Evolutionary conservation across 2,797 vertebrate genomes (phyloP), one percentile per base, ranked within the genome.

Genomic region (Glossophaga mutica): DNA sequence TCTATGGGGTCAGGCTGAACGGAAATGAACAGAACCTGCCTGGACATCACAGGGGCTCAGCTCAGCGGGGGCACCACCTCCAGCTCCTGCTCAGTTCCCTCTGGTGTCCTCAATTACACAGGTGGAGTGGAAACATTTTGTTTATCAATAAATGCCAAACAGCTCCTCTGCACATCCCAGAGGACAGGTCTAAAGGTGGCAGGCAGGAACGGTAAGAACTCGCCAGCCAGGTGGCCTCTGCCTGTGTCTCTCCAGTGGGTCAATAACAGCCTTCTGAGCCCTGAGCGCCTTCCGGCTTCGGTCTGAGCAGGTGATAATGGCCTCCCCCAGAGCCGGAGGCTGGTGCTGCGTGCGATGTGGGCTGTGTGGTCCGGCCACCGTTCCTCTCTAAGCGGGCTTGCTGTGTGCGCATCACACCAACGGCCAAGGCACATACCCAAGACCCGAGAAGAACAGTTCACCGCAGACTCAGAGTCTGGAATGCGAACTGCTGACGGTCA

Each of bases 141-240:
- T 78, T 92, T 34, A 88, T 92, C 71, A 82, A 83, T 83, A 62
- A 88, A 90, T 88, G 68, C 11, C 59, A 74, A 92, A 65, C 16
- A 68, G 59, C 3, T 78, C n/a, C 52, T 77, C 77, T 59, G 15
- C 11, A 42, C 73, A 62, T 86, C 86, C 50, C 12, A 37, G 44
- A 83, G n/a, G 46, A 73, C 1, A 18, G 44, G 8, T 73, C 74
- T 88, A 42, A 89, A 68, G 26, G 68, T 42, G 44, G 37, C 44
- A 15, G 6, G 86, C 26, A 7, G 18, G 46, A 44, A 71, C 2
- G 44, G 37, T 1, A 3, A 50, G 9, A 39, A 32, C 14, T 52
- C 6, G 22, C 67, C 22, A n/a, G 42, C 26, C 48, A n/a, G 32
- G 76, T 29, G 11, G 12, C 14, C 79, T 22, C 59, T 1, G 22